These are phyloP conservation scores for Trematomus loennbergii DNA, from an alignment of 2,113 vertebrate species.

Conservation along the genomic window DNA sequence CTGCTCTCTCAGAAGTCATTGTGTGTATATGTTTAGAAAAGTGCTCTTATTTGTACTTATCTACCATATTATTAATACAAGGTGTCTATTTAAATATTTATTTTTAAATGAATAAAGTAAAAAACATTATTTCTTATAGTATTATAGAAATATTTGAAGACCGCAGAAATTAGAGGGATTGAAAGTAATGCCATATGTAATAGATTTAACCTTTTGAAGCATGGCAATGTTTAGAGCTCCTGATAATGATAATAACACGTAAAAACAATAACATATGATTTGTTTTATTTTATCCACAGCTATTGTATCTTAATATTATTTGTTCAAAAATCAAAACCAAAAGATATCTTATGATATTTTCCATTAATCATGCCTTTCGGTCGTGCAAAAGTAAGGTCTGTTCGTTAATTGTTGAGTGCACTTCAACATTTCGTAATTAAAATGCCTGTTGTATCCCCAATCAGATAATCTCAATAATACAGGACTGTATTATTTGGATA, in stretches of 20 bases:
- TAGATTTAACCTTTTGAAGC: not conserved
- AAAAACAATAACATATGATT: not conserved
- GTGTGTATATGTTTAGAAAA: not conserved
- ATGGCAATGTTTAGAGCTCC: not conserved
- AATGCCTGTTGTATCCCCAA: not conserved
- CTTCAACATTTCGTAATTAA: not conserved
- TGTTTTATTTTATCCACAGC: not conserved
- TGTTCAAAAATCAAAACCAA: not conserved
- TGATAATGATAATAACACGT: not conserved
- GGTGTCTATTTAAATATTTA: not conserved
- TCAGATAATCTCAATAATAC: too few relatives aligned
- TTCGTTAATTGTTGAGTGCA: not conserved
- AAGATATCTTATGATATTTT: not conserved
- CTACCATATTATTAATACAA: not conserved
- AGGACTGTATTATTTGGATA: too few relatives aligned
- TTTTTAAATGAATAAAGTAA: not conserved
- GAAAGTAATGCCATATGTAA: not conserved
- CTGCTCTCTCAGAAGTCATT: not conserved
- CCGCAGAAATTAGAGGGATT: too few relatives aligned
- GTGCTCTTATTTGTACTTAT: not conserved
- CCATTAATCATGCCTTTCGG: not conserved
- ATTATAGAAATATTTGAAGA: not conserved
- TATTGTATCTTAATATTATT: not conserved
- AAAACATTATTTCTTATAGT: not conserved
- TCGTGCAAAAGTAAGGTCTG: not conserved